Base-by-base conservation (phyloP, 1,140 invertebrate genomes). In the Papilio dardanus region DNA sequence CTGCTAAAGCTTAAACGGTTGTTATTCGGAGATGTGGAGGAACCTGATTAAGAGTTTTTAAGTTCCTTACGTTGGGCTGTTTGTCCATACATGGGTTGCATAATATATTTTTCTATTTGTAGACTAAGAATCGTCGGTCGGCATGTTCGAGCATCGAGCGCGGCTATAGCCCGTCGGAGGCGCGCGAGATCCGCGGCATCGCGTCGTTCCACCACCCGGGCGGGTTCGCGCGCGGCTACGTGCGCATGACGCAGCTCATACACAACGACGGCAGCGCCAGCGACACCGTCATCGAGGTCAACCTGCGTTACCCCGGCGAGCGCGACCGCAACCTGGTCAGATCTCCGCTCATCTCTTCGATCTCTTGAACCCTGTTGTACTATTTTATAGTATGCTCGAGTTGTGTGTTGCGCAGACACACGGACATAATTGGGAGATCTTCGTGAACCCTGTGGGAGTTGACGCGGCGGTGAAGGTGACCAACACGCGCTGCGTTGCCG, bases 361-460 rank as follows among this genome's bases (percentile, higher is more conserved):
- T 33, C 31, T 3, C 31, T 33, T 33, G n/a, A n/a, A n/a, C n/a
- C n/a, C n/a, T 37, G 35, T 37, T 2, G 10, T 37, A 37, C 14
- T 37, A 12, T 12, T 12, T 37, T 3, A 37, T 37, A 0, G 14
- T 37, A 37, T 37, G 10, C 0, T 0, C 35, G 3, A 14, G 10
- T 1, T 37, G 35, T 54, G 62, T 16, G 30, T 83, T 69, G 92
- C 94, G 7, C 84, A 98, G 96, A 98, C 97, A 0, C 93, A 93
- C 71, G 95, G 97, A 79, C 98, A 99, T 91, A 96, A 97, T 79
- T 99, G 98, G 98, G 96, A 97, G 65, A 96, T 99, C 76, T 99
- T 96, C 88, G 98, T 99, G 8, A 98, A 98, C 93, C 97, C 97
- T 0, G 97, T 99, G 21, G 97, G 97, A n/a, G 97, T 98, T 37